Conservation (phyloP, 2,888 invertebrate genomes). For the Emmelina monodactyla region DNA sequence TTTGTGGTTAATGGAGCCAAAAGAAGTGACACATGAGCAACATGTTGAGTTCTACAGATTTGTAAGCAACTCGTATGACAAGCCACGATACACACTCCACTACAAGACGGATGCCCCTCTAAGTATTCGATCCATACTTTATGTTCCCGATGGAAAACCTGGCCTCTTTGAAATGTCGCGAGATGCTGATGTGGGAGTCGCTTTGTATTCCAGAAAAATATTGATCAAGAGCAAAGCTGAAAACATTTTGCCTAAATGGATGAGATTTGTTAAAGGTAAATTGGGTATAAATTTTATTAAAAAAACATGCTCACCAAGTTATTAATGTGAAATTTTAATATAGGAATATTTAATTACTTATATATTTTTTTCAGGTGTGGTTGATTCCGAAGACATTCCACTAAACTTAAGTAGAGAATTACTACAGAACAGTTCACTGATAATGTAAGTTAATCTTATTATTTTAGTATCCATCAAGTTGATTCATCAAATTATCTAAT, state of each 20-base stretch:
- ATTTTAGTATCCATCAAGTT: no score
- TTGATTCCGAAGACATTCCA: conserved; percentile 98
- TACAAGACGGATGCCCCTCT: conserved; percentile 94
- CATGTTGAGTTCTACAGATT: conserved; percentile 94
- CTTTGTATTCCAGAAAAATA: conserved; percentile 91
- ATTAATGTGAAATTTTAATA: no score
- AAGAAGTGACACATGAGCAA: conserved; percentile 83
- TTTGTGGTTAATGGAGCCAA: conserved; percentile 92
- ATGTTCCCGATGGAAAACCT: conserved; percentile 93
- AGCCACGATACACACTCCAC: conserved; percentile 88
- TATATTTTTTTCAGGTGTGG: conserved; percentile 72
- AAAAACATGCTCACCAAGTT: no score
- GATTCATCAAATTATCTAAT: no score
- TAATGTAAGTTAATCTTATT: conserved; percentile 66
- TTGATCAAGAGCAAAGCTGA: conserved; percentile 92
- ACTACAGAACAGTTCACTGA: conserved; percentile 91
- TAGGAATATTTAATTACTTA: conserved; percentile 4
- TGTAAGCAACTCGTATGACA: conserved; percentile 84
- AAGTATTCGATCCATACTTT: conserved; percentile 88
- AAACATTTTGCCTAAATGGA: conserved; percentile 92
- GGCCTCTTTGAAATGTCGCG: conserved; percentile 90
- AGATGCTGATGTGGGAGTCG: conserved; percentile 84
- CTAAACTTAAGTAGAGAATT: conserved; percentile 95
- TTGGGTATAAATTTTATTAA: background rate
- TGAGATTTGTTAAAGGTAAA: conserved; percentile 90